These are phyloP conservation scores for Dipodomys ordii DNA, from an alignment of 2,113 vertebrate genomes.

Conservation along the genomic window DNA sequence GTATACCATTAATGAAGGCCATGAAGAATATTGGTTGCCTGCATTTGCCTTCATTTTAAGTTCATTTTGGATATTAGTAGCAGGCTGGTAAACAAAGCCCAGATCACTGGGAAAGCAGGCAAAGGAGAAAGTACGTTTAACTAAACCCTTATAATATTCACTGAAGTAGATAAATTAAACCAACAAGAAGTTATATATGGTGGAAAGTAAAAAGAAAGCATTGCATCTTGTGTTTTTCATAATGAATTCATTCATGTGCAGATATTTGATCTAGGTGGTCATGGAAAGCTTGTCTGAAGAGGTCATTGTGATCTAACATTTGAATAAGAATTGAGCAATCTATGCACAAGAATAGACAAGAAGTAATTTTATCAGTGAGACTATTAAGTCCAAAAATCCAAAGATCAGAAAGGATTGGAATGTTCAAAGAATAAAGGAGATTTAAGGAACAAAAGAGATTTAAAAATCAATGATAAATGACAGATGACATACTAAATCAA, in stretches of 20 bases:
- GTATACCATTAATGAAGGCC: background rate
- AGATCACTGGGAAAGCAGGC: background rate
- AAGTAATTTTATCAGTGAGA: background rate
- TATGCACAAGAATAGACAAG: background rate
- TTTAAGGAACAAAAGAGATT: background rate
- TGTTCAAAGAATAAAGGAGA: too few relatives aligned
- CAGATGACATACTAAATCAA: background rate
- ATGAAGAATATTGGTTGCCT: background rate
- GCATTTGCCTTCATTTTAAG: constrained; percentile 32
- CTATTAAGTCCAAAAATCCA: background rate
- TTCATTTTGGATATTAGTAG: constrained; percentile 30
- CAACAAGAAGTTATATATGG: background rate
- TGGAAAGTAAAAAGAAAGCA: background rate
- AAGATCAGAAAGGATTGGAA: background rate
- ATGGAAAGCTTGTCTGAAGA: background rate
- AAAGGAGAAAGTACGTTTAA: background rate
- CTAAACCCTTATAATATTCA: background rate
- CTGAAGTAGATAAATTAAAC: background rate
- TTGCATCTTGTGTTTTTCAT: background rate
- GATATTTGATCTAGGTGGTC: background rate
- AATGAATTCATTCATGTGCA: background rate
- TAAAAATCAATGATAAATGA: background rate
- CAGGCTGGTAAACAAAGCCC: background rate
- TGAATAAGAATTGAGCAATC: background rate
- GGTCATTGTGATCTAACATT: background rate